These are phyloP conservation scores for Rallus crepitans DNA, from an alignment of 2,797 vertebrate species.

Conservation along the genomic window DNA sequence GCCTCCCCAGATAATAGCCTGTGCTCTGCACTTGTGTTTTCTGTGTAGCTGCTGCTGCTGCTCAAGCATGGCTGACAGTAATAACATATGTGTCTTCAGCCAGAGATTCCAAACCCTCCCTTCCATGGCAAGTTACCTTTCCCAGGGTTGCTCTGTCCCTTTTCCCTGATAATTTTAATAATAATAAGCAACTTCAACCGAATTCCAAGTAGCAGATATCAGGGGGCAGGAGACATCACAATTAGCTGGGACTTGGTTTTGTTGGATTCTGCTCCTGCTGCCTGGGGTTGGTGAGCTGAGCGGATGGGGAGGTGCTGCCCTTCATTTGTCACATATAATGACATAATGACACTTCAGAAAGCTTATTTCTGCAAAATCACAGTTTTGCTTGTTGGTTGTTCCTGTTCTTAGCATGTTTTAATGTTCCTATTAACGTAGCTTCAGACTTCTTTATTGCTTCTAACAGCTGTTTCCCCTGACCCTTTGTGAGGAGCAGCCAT, in stretches of 20 bases:
- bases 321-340: not conserved
- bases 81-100: not conserved
- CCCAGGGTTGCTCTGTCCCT: not conserved
- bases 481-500: not conserved
- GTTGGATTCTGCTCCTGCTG: not conserved
- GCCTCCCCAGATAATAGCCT: fast-evolving
- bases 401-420: not conserved
- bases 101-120: not conserved
- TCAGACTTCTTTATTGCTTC: not conserved
- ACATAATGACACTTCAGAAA: not conserved
- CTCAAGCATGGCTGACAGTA: not conserved
- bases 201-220: not conserved
- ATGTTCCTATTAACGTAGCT: not conserved
- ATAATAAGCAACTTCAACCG: too few relatives aligned
- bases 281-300: not conserved
- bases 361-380: not conserved
- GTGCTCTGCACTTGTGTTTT: fast-evolving
- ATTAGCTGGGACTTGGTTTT: not conserved
- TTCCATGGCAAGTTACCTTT: not conserved
- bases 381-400: fast-evolving
- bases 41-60: not conserved
- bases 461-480: not conserved
- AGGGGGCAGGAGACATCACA: not conserved
- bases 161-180: not conserved
- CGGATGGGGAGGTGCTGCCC: not conserved